These are phyloP conservation scores for Pachypeltis micranthus DNA, from an alignment of 1,140 invertebrate genomes.

Conservation along the genomic window DNA sequence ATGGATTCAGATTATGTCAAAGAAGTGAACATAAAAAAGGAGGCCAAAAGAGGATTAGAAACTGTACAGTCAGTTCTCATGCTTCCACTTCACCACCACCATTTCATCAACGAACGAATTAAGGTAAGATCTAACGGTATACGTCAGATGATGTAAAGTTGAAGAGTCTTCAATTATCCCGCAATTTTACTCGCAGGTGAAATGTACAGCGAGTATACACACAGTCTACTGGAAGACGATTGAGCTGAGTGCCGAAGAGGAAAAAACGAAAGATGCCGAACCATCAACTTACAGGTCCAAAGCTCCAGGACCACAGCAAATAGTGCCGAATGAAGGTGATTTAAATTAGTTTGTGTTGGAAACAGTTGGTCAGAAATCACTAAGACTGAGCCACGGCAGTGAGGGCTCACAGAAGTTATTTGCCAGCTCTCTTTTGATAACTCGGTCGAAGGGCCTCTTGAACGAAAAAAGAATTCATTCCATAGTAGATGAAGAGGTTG, in stretches of 20 bases:
- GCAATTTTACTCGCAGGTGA: not conserved
- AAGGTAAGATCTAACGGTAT: constrained; percentile 15
- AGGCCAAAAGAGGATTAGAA: constrained; percentile 19
- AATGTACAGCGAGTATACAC: constrained; percentile 28
- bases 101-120: constrained; percentile 22
- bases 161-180: not conserved
- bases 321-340: not conserved
- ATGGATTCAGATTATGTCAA: constrained; percentile 16
- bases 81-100: constrained; percentile 16
- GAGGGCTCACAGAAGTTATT: too few species aligned
- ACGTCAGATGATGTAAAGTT: not conserved
- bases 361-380: not conserved
- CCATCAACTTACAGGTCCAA: constrained; percentile 2
- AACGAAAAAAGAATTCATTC: too few species aligned
- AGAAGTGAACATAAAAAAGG: constrained; percentile 15
- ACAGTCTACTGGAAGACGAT: constrained; percentile 28
- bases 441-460: too few species aligned
- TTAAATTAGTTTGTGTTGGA: not conserved
- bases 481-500: too few species aligned
- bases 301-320: not conserved
- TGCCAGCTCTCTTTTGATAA: too few species aligned
- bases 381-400: too few species aligned
- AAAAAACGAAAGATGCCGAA: constrained; percentile 23
- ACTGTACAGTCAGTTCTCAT: constrained; percentile 20
- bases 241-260: constrained; percentile 27